These are phyloP conservation scores for Entelurus aequoreus DNA, from an alignment of 2,113 vertebrate genomes.

Conservation along the genomic window DNA sequence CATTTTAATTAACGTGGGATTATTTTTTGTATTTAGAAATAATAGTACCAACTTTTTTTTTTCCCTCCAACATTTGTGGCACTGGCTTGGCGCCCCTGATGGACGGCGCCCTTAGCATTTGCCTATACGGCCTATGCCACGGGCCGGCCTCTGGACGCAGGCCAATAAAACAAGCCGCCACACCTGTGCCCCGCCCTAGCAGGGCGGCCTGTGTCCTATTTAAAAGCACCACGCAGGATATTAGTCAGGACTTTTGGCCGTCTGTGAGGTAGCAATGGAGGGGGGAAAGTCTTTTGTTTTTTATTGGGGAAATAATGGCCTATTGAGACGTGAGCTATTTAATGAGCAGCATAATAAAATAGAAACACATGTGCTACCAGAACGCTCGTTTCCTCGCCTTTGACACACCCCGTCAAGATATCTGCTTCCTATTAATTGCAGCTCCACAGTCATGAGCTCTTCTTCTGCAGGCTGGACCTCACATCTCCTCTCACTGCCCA, in stretches of 20 bases:
- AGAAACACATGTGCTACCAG: constrained; percentile 75
- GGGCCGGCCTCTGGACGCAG: no score
- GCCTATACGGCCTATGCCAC: no score
- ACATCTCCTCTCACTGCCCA: no score
- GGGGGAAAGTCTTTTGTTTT: constrained; percentile 69
- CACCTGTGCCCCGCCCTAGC: constrained; percentile 69
- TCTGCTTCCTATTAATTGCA: constrained; percentile 64
- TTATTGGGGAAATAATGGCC: constrained; percentile 79
- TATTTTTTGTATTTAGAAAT: no score
- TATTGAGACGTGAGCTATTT: constrained; percentile 75
- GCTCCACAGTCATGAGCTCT: neutral
- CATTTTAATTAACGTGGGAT: no score
- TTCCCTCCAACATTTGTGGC: no score
- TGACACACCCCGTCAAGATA: constrained; percentile 50
- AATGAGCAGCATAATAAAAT: constrained; percentile 78
- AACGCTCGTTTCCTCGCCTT: constrained; percentile 68
- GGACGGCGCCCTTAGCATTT: no score
- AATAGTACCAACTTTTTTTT: no score
- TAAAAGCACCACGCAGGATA: constrained; percentile 75
- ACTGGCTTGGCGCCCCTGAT: no score
- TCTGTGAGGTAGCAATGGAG: constrained; percentile 68
- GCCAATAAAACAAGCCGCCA: constrained; percentile 66
- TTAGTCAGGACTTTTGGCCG: constrained; percentile 71
- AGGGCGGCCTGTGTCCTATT: constrained; percentile 72
- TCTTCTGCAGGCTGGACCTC: constrained; percentile 48